These are phyloP conservation scores for Dryocosmus kuriphilus DNA, from an alignment of 2,888 invertebrate species.

Conservation along the genomic window DNA sequence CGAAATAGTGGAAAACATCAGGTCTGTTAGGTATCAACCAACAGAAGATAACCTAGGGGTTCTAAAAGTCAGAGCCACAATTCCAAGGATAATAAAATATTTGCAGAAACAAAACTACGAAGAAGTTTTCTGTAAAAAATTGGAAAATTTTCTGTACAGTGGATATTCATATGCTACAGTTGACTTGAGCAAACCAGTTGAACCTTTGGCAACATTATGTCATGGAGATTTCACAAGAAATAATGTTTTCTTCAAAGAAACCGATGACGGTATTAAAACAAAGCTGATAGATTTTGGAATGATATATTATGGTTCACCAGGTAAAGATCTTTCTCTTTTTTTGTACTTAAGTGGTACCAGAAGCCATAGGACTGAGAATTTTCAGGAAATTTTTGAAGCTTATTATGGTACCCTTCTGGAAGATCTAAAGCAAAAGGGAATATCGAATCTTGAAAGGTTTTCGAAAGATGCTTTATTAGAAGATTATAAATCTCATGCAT, in stretches of 20 bases:
- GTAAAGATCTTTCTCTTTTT: constrained; percentile 68
- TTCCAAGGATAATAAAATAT: constrained; percentile 57
- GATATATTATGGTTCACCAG: constrained; percentile 66
- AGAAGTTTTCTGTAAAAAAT: constrained; percentile 60
- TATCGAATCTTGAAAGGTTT: constrained; percentile 60
- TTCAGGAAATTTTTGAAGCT: constrained; percentile 58
- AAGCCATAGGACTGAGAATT: constrained; percentile 48
- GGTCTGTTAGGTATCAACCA: constrained; percentile 49
- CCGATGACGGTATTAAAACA: constrained; percentile 39
- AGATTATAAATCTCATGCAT: constrained; percentile 63
- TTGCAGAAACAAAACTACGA: constrained; percentile 59
- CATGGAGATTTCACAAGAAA: constrained; percentile 72
- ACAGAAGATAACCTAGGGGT: constrained; percentile 35
- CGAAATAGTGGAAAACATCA: constrained; percentile 54
- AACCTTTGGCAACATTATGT: constrained; percentile 69
- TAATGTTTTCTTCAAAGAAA: constrained; percentile 65
- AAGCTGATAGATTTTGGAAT: constrained; percentile 67
- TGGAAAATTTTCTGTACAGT: constrained; percentile 56
- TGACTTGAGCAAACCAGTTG: constrained; percentile 53
- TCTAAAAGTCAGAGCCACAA: fast-evolving
- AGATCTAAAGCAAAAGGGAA: constrained; percentile 55
- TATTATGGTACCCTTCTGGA: constrained; percentile 65
- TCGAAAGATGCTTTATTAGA: constrained; percentile 62
- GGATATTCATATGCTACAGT: constrained; percentile 54
- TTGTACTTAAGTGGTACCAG: constrained; percentile 60